Conservation (phyloP, 2,888 invertebrate genomes). For the Aquatica leii region DNA sequence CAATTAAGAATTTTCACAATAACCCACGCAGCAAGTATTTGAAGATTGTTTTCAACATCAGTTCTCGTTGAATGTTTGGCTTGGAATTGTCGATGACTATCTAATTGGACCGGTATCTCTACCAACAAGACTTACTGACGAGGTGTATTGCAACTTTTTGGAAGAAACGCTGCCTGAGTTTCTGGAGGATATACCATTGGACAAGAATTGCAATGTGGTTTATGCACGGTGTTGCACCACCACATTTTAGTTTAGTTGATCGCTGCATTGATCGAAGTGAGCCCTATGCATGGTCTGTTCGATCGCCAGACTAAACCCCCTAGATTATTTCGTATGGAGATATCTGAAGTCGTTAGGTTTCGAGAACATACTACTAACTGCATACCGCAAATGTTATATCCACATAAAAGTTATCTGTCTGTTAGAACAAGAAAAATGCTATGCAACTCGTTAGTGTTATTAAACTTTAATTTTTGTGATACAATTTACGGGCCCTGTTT, state of each 20-base stretch:
- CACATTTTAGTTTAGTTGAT: not conserved
- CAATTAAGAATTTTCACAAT: not conserved
- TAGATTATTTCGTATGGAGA: conserved; percentile 14
- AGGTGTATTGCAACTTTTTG: not conserved
- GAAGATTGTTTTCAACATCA: conserved; percentile 7
- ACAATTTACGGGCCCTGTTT: too few relatives aligned
- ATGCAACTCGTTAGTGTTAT: too few relatives aligned
- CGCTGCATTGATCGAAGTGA: too few relatives aligned
- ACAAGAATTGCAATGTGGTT: not conserved
- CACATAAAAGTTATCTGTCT: too few relatives aligned
- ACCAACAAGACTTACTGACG: not conserved
- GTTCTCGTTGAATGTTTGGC: conserved; percentile 7
- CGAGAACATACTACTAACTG: too few relatives aligned
- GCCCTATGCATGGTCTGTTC: not conserved
- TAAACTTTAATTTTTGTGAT: too few relatives aligned
- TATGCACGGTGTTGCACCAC: not conserved
- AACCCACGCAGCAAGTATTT: not conserved
- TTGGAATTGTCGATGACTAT: too few relatives aligned
- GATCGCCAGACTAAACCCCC: not conserved
- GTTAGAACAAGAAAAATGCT: too few relatives aligned
- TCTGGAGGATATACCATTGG: conserved; percentile 3
- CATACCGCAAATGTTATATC: too few relatives aligned
- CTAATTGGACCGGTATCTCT: not conserved
- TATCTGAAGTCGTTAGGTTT: too few relatives aligned
- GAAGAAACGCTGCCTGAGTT: not conserved